phyloP scores from a whole-genome alignment of 1,140 invertebrate genomes.

The Lithobius niger region DNA sequence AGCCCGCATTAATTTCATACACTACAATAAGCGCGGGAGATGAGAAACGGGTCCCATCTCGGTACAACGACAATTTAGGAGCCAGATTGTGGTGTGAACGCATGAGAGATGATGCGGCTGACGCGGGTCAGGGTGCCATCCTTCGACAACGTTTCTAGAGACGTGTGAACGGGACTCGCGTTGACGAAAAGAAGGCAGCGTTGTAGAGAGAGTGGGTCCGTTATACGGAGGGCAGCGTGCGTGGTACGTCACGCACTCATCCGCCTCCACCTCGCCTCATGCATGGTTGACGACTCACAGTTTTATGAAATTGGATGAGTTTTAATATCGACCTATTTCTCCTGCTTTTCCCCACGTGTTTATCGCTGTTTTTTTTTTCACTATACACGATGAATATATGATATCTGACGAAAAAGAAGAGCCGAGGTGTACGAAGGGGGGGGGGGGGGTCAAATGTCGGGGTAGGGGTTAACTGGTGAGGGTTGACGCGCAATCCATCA shows the following conservation, averaged over 20 bases:
- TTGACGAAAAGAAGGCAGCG: not conserved
- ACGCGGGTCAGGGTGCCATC: not conserved
- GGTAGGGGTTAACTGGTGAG: too few species aligned
- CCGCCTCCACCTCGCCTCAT: not conserved
- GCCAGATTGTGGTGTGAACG: too few species aligned
- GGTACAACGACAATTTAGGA: not conserved
- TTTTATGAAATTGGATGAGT: conserved; percentile 5
- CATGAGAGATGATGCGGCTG: not conserved
- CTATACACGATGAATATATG: too few species aligned
- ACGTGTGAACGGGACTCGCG: not conserved
- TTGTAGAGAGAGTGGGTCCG: not conserved
- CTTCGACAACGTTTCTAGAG: not conserved
- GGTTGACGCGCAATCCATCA: too few species aligned
- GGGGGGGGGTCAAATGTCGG: too few species aligned
- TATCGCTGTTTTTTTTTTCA: too few species aligned
- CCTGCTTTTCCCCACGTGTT: not conserved
- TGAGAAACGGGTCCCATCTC: not conserved
- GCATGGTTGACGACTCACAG: not conserved
- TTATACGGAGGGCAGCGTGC: not conserved
- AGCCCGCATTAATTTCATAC: conserved; percentile 6
- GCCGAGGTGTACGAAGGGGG: too few species aligned
- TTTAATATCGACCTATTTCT: conserved; percentile 6
- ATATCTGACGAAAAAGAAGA: too few species aligned
- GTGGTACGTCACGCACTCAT: not conserved
- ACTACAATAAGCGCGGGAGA: conserved; percentile 4